Conservation (phyloP, 2,113 vertebrate genomes). For the Chaetodon trifascialis region DNA sequence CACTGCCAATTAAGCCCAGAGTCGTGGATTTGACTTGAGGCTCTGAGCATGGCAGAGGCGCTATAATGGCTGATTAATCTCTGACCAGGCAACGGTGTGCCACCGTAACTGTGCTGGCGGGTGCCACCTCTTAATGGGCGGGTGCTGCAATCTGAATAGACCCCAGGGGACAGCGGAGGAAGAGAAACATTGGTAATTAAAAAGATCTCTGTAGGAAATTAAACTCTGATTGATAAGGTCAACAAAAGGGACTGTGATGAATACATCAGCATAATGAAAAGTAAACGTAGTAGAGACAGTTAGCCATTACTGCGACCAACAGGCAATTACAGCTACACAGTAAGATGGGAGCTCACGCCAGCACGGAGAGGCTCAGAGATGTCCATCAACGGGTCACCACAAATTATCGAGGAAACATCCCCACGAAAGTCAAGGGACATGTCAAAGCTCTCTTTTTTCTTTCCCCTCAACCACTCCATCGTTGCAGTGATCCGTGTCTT, state of each 20-base stretch:
- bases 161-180: conserved; percentile 8
- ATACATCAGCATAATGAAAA: conserved; percentile 77
- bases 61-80: conserved; percentile 74
- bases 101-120: conserved; percentile 7
- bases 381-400: conserved; percentile 54
- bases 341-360: conserved; percentile 40
- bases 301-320: conserved; percentile 54
- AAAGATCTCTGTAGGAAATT: conserved; percentile 79
- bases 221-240: conserved; percentile 82
- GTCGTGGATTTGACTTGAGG: conserved; percentile 63
- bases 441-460: neutral
- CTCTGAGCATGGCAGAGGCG: conserved; percentile 43
- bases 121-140: conserved; percentile 46
- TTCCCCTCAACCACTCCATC: conserved; percentile 17
- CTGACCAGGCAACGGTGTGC: conserved; percentile 57
- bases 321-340: conserved; percentile 69
- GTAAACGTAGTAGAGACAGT: conserved; percentile 58
- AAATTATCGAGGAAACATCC: conserved; percentile 41
- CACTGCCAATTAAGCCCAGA: conserved; percentile 69
- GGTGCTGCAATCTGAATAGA: conserved; percentile 39
- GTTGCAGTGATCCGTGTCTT: conserved; percentile 46
- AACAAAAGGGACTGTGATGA: conserved; percentile 71
- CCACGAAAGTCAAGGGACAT: neutral
- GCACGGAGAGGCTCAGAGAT: conserved; percentile 37
- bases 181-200: conserved; percentile 76